Conservation (phyloP, 2,888 invertebrate species). For the Cantharis rufa region DNA sequence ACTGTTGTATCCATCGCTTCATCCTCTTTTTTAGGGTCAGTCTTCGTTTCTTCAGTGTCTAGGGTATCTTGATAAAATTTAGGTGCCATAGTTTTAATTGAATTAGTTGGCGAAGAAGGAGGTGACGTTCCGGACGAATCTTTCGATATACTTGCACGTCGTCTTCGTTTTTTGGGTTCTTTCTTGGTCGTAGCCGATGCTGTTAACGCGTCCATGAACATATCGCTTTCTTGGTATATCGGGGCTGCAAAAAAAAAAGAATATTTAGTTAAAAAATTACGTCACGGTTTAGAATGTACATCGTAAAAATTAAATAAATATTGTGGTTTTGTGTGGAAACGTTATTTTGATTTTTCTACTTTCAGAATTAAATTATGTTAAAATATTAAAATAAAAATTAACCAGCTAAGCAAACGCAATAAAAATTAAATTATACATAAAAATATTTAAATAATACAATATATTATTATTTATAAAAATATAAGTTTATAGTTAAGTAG, state of each 20-base stretch:
- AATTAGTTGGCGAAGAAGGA: conserved; percentile 44
- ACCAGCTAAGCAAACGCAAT: not conserved
- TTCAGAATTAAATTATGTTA: not conserved
- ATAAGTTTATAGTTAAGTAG: no score
- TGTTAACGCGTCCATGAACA: conserved; percentile 91
- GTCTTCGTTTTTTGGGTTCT: conserved; percentile 78
- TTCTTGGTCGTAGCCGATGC: conserved; percentile 75
- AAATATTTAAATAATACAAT: not conserved
- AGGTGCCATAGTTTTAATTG: conserved; percentile 59
- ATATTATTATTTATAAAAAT: no score
- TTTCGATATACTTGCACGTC: conserved; percentile 71
- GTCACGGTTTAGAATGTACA: not conserved
- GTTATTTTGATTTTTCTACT: not conserved
- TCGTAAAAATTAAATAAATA: not conserved
- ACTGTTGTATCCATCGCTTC: not conserved
- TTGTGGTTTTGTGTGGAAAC: not conserved
- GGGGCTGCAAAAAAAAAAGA: conserved; percentile 62
- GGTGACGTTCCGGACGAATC: conserved; percentile 58
- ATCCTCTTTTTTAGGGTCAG: conserved; percentile 36
- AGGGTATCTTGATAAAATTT: conserved; percentile 92
- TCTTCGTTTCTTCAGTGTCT: conserved; percentile 58
- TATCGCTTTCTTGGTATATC: conserved; percentile 84
- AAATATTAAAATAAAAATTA: not conserved
- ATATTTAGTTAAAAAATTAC: not conserved
- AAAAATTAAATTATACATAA: not conserved